Evolutionary conservation across 2,888 invertebrate species (phyloP).

Genomic region (Orgyia antiqua): DNA sequence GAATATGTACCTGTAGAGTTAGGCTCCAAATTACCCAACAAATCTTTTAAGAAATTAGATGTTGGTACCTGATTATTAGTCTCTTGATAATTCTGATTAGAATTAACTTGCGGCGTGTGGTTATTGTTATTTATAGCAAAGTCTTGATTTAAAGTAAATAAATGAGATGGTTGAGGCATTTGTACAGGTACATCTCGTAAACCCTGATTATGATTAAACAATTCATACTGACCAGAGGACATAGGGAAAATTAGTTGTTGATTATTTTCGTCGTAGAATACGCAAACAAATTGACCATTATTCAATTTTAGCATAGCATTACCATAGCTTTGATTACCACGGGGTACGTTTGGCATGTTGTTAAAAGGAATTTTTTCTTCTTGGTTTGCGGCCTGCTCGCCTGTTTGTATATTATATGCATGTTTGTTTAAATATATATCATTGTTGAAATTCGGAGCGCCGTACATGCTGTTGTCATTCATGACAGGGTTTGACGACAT

Average conservation of each 20-base stretch:
- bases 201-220: constrained; percentile 62
- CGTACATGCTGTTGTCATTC: constrained; percentile 58
- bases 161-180: constrained; percentile 45
- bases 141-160: constrained; percentile 64
- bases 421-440: constrained; percentile 65
- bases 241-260: constrained; percentile 67
- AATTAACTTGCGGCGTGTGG: constrained; percentile 37
- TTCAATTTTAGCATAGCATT: constrained; percentile 68
- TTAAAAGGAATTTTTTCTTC: constrained; percentile 55
- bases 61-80: constrained; percentile 48
- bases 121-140: constrained; percentile 48
- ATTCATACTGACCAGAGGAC: constrained; percentile 65
- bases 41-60: constrained; percentile 82
- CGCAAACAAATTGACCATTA: constrained; percentile 64
- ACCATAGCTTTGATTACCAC: constrained; percentile 57
- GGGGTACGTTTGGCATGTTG: constrained; percentile 42
- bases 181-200: constrained; percentile 54
- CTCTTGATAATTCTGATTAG: constrained; percentile 44
- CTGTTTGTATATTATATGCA: constrained; percentile 48
- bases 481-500: constrained; percentile 43
- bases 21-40: constrained; percentile 85
- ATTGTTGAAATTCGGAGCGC: constrained; percentile 46
- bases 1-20: constrained; percentile 85
- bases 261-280: constrained; percentile 68
- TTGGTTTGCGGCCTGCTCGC: constrained; percentile 44